Evolutionary conservation across 1,140 invertebrate species (phyloP), one percentile per base, ranked within the genome.

Genomic region (Cotesia chilonis): DNA sequence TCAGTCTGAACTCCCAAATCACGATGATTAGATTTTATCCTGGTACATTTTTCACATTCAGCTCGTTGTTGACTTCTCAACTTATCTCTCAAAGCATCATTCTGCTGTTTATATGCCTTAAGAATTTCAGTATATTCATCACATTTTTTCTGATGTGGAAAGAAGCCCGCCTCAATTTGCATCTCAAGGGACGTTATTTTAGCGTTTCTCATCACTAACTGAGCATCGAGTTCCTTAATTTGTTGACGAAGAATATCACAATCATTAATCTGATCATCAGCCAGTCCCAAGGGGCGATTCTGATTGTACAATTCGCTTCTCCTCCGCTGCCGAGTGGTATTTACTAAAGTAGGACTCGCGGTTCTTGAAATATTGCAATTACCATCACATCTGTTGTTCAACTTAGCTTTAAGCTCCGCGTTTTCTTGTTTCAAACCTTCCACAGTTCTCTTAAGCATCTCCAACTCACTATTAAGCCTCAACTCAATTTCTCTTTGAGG

Each of bases 111-210:
- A 67, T 64, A 60, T 35, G 68, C 57, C 12, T 52, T 59, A 70
- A 75, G 2, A 4, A 74, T 69, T 51, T 82, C 76, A 54, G 84
- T 76, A 2, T 84, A 63, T 2, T 85, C 76, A 17, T 81, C 79
- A 38, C 79, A 82, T 41, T 82, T 84, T 9, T 77, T 75, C 37
- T 83, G 74, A 63, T 82, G 82, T 0, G 84, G 82, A 20, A 82
- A 83, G 63, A 74, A 80, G 68, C 82, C 78, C 36, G 79, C 74
- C 52, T 76, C 77, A 10, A 87, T 83, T 71, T 83, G 78, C 17
- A 83, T 41, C 52, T 86, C 79, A 1, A 87, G 75, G 3, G 80
- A 75, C 17, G 77, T 75, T 47, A 87, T 84, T 69, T 80, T 81
- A 1, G 76, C 78, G 47, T 83, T 77, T 54, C 80, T 84, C 1